These are phyloP conservation scores for Ctena decussata DNA, from an alignment of 2,888 invertebrate genomes.

Conservation along the genomic window DNA sequence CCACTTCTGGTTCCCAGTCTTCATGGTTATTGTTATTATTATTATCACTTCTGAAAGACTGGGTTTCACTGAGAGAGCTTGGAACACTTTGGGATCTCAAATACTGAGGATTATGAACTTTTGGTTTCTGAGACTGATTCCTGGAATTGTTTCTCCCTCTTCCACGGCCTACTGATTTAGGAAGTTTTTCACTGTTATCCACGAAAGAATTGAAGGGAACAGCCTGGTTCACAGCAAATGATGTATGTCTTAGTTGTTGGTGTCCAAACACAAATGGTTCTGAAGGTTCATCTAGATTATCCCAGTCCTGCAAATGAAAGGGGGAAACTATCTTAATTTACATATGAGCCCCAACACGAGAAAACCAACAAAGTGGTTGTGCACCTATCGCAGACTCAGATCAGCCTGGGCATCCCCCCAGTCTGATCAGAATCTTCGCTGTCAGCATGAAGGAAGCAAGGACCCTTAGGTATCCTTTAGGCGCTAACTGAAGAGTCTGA, in stretches of 20 bases:
- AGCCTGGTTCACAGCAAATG: constrained; percentile 24
- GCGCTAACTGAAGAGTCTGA: no score
- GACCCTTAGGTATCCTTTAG: no score
- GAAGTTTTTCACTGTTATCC: background rate
- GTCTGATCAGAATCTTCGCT: no score
- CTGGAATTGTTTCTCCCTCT: background rate
- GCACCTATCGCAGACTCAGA: no score
- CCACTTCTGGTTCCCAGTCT: background rate
- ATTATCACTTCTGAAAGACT: background rate
- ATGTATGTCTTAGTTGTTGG: constrained; percentile 11
- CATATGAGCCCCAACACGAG: no score
- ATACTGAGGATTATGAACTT: background rate
- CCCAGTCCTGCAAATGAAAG: constrained; percentile 29
- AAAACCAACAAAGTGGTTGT: no score
- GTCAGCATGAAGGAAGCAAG: no score
- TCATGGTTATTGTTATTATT: background rate
- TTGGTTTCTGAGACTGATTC: background rate
- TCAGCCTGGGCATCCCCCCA: no score
- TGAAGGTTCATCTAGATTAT: constrained; percentile 23
- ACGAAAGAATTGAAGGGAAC: constrained; percentile 20
- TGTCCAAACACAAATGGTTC: constrained; percentile 14
- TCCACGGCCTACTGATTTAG: background rate
- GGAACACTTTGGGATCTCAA: background rate
- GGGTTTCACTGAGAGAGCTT: background rate
- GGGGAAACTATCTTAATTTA: no score